phyloP scores from a whole-genome alignment of 2,113 vertebrate species.

The Albula glossodonta region DNA sequence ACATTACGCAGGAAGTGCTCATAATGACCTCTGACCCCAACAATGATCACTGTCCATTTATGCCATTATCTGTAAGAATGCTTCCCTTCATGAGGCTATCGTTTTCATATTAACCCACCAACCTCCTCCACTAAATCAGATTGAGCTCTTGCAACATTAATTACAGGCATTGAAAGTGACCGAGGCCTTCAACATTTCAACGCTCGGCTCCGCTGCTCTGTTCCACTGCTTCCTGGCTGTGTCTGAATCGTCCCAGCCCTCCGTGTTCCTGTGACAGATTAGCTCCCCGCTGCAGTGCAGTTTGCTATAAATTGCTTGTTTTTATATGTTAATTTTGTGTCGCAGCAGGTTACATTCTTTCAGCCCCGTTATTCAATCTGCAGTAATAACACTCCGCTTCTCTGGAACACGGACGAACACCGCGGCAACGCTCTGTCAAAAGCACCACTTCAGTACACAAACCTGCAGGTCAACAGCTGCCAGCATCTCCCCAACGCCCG shows the following conservation, averaged over 20 bases:
- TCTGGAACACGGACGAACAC: not conserved
- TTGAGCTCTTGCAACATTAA: not conserved
- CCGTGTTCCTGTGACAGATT: not conserved
- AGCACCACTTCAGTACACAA: not conserved
- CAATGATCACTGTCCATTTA: not conserved
- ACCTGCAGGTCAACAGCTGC: not conserved
- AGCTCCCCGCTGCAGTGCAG: not conserved
- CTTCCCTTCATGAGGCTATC: too few species aligned
- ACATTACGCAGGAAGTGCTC: not conserved
- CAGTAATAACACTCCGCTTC: not conserved
- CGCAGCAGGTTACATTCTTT: not conserved
- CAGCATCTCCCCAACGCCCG: not conserved
- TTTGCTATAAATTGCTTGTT: not conserved
- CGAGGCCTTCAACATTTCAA: not conserved
- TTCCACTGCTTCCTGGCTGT: not conserved
- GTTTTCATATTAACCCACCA: not conserved
- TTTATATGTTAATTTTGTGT: not conserved
- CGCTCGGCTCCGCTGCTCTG: not conserved
- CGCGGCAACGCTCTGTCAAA: not conserved
- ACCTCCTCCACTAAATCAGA: not conserved
- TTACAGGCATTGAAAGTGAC: slow-evolving; percentile 8
- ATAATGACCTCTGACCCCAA: not conserved
- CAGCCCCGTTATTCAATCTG: not conserved
- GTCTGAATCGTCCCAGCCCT: not conserved
- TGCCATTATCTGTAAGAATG: not conserved